Evolutionary conservation across 2,797 vertebrate species (phyloP).

Genomic region (Oryzias dopingdopingensis): DNA sequence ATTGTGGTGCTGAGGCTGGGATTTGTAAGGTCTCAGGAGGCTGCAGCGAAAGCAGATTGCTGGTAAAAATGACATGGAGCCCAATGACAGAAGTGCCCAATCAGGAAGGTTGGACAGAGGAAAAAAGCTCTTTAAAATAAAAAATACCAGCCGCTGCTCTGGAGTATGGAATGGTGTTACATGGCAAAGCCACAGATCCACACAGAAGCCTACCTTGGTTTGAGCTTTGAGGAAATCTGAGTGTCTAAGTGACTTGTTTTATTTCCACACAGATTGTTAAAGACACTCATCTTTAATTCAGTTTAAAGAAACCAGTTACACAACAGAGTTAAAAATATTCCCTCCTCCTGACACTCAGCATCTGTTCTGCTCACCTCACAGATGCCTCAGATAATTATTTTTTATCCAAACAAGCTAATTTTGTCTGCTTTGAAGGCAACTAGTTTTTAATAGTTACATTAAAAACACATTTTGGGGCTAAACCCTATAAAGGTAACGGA

Average conservation of each 20-base stretch:
- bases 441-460: too few relatives aligned
- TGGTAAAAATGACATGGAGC: conserved; percentile 20
- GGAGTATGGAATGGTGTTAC: too few relatives aligned
- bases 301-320: conserved; percentile 1
- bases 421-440: neutral
- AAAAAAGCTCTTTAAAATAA: neutral
- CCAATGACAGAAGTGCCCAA: conserved; percentile 12
- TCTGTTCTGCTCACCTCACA: neutral
- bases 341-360: neutral
- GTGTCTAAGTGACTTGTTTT: neutral
- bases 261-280: neutral
- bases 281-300: conserved; percentile 1
- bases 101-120: conserved; percentile 10
- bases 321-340: conserved; percentile 3
- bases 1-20: conserved; percentile 17
- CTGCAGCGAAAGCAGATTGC: conserved; percentile 15
- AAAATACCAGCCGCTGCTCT: too few relatives aligned
- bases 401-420: neutral
- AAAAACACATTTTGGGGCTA: too few relatives aligned
- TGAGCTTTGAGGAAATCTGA: neutral
- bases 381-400: neutral
- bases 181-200: too few relatives aligned
- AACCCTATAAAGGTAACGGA: too few relatives aligned
- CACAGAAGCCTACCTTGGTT: too few relatives aligned
- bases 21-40: conserved; percentile 35